Evolutionary conservation across 2,888 invertebrate genomes (phyloP).

Genomic region (Glyphotaelius pellucidus): DNA sequence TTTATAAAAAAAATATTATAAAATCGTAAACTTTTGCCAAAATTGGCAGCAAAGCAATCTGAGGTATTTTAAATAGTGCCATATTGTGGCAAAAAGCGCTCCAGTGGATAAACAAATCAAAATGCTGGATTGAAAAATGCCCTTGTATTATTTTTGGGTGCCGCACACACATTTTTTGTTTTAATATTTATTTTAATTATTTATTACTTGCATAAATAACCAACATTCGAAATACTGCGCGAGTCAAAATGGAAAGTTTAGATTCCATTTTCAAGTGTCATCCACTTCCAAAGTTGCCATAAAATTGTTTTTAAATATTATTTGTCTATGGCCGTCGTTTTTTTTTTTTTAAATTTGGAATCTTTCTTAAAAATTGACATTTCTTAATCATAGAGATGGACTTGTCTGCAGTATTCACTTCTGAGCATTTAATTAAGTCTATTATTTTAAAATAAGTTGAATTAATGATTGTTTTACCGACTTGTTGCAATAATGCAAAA

Average conservation of each 20-base stretch:
- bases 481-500: neutral
- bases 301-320: constrained; percentile 8
- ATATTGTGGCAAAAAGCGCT: no score
- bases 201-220: constrained; percentile 25
- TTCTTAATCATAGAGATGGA: neutral
- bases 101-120: neutral
- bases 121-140: neutral
- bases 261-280: constrained; percentile 37
- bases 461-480: neutral
- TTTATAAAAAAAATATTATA: no score
- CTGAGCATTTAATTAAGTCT: constrained; percentile 58
- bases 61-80: no score
- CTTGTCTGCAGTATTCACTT: constrained; percentile 24
- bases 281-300: constrained; percentile 40
- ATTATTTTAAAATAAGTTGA: constrained; percentile 9
- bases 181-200: constrained; percentile 17
- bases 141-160: neutral
- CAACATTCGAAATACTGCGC: constrained; percentile 27
- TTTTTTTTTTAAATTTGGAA: constrained; percentile 15
- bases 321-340: constrained; percentile 20
- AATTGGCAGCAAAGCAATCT: no score
- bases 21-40: no score
- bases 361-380: constrained; percentile 6
- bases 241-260: neutral
- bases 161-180: neutral